Evolutionary conservation across 1,140 invertebrate species (phyloP), one percentile per base, ranked within the genome.

Genomic region (Anadara kagoshimensis): DNA sequence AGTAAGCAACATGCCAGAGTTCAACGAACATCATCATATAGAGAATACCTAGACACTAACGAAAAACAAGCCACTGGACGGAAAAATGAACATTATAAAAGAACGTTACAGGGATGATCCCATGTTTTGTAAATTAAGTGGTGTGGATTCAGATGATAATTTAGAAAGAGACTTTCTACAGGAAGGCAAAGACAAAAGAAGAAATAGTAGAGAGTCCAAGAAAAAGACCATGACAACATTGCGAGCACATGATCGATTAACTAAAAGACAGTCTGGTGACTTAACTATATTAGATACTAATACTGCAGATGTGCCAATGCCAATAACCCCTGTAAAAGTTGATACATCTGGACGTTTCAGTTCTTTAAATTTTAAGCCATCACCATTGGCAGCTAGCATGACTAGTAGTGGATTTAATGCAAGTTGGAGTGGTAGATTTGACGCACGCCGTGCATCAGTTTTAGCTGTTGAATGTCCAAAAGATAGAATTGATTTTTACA

Each of bases 401-500:
- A 64, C 45, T 47, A 47, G 62, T 24, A 61, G 29, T 53, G 43
- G 57, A 26, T 54, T 53, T n/a, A 58, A 41, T 26, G 36, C 56
- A 24, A 53, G 36, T 41, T 66, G 59, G 56, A 43, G 26, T 14
- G 53, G n/a, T 18, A 64, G 41, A 43, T 41, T 45, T 57, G 75
- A 73, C n/a, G 63, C 22, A 47, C 69, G 71, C 62, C 63, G 72
- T 29, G 74, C 56, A 58, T 76, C 65, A 47, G 51, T 62, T 8
- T 49, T 56, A 44, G 75, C 69, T 66, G 29, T 69, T 20, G 89
- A 90, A 67, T 90, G 89, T 82, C 86, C 89, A 7, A 80, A 88
- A 68, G 90, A 89, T 65, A 85, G 93, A 67, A 88, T 92, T 57
- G 90, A 90, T 69, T 94, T 94, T 87, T 92, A 93, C 87, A 91